Base-by-base conservation (phyloP, 2,113 vertebrate species). In the Ceratotherium simum region DNA sequence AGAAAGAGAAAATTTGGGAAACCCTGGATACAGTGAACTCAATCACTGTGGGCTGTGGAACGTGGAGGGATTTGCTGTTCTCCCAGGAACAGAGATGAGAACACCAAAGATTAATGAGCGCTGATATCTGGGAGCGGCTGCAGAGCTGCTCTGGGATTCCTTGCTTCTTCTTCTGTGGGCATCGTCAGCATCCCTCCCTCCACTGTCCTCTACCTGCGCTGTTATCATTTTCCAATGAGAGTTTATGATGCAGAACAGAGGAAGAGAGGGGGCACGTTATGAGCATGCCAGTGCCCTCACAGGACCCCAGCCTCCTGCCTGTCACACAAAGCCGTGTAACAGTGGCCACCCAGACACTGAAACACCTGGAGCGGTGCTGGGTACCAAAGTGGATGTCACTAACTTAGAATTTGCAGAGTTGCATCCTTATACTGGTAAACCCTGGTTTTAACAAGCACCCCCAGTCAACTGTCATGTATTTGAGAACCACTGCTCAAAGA, bases 31-130 rank as follows among this genome's bases (percentile, higher is more conserved):
- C 1, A 5, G 10, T 27, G n/a, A 70, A 31, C 16, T 65, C 69
- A 17, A 7, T 36, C 51, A 12, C 2, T 6, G 6, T 54, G 69
- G 60, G 58, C 56, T 54, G 18, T 25, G 27, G 58, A n/a, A 56
- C 54, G 75, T 23, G 1, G 2, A 69, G 36, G 46, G 20, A 56
- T 6, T 46, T 39, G 10, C 20, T 75, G 2, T 70, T 69, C n/a
- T 85, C 70, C 25, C n/a, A 1, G 42, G 23, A 81, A 42, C 23
- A 56, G 33, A 29, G n/a, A 48, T 39, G 29, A 81, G n/a, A 76
- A 60, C 0, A 1, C 67, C 56, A 76, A 48, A 33, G 64, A 58
- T 27, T 11, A 67, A n/a, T 29, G 2, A 20, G 16, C 0, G 0
- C 76, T 21, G 20, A 10, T 23, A 56, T 54, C 46, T 17, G 31